phyloP scores from a whole-genome alignment of 2,888 invertebrate genomes.

The Trilocha varians region DNA sequence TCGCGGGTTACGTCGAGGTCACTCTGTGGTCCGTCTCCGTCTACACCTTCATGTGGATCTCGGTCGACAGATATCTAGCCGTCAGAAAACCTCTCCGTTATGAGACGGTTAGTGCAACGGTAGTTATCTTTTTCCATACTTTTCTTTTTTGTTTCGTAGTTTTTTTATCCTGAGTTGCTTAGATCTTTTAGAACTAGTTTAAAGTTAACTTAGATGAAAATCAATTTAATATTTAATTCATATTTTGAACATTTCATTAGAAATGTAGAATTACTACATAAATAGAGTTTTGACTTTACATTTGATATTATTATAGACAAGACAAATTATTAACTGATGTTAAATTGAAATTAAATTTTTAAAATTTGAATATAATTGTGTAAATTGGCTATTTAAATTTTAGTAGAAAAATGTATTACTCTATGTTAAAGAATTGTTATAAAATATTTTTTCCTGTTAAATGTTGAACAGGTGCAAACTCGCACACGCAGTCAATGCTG shows the following conservation, averaged over 20 bases:
- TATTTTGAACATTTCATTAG: neutral
- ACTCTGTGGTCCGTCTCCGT: conserved; percentile 96
- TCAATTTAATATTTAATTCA: neutral
- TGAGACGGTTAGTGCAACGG: conserved; percentile 85
- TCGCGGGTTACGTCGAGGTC: conserved; percentile 94
- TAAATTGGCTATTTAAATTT: neutral
- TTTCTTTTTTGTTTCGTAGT: conserved; percentile 11
- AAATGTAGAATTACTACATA: neutral
- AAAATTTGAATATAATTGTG: conserved; percentile 1
- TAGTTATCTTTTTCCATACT: conserved; percentile 43
- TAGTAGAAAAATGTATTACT: neutral
- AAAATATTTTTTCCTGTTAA: neutral
- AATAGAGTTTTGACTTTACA: neutral
- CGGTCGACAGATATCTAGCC: conserved; percentile 95
- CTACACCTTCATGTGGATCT: conserved; percentile 99
- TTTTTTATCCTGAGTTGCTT: neutral
- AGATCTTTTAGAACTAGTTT: neutral
- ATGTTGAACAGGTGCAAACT: conserved; percentile 69
- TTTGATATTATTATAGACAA: conserved; percentile 1
- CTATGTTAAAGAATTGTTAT: neutral
- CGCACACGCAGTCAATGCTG: conserved; percentile 94
- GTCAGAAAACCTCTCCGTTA: conserved; percentile 94
- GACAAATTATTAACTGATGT: conserved; percentile 2
- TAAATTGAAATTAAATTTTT: no score
- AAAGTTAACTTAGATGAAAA: neutral